Evolutionary conservation across 2,113 vertebrate species (phyloP).

Genomic region (Colistium nudipinnis): DNA sequence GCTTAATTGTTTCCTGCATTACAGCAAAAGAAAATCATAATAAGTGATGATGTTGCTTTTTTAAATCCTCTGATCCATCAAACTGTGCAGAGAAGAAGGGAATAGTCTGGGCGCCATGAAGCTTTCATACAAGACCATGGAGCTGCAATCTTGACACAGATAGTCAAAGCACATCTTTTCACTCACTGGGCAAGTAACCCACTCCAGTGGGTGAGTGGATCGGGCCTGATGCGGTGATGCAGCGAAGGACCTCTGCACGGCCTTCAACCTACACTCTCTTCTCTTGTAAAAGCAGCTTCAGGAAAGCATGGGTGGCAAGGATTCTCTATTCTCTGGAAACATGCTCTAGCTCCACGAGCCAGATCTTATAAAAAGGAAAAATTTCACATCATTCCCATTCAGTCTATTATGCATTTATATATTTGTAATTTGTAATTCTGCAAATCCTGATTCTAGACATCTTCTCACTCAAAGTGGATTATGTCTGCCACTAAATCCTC

Average conservation of each 20-base stretch:
- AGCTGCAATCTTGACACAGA: no score
- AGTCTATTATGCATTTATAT: no score
- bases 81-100: not conserved
- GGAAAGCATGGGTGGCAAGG: not conserved
- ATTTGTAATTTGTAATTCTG: no score
- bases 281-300: slow-evolving; percentile 11
- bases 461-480: no score
- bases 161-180: slow-evolving; percentile 23
- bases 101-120: no score
- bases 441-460: no score
- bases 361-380: not conserved
- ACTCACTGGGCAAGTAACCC: slow-evolving; percentile 42
- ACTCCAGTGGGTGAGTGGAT: slow-evolving; percentile 45
- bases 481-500: no score
- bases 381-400: not conserved
- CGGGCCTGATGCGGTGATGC: slow-evolving; percentile 23
- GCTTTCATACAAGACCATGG: no score
- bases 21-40: not conserved
- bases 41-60: no score
- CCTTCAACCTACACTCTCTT: slow-evolving; percentile 28
- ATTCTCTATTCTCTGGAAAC: not conserved
- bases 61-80: slow-evolving; percentile 8
- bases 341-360: not conserved
- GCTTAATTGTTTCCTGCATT: not conserved
- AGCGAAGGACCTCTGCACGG: slow-evolving; percentile 26